Percentiles rank a stretch among this genome's conserved stretches.
Evolutionary conservation across 2,797 vertebrate species (phyloP).

Genomic region (Anableps anableps): DNA sequence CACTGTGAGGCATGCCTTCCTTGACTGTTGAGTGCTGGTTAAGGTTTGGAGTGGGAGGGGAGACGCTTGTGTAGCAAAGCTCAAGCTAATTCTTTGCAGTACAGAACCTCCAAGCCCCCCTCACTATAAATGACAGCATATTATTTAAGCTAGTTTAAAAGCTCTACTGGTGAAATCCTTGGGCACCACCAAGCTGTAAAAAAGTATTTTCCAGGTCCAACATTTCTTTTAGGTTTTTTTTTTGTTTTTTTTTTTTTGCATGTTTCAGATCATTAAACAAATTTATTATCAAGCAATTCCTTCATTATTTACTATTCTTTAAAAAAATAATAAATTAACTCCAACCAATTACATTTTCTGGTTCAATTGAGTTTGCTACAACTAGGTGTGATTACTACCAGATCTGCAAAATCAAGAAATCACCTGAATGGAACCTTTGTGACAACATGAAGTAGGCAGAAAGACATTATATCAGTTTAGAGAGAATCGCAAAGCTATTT

Average conservation of each 20-base stretch:
- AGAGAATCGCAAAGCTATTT: not conserved
- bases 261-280: not conserved
- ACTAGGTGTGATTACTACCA: not conserved
- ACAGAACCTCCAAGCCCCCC: slow-evolving; percentile 4
- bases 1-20: slow-evolving; percentile 66
- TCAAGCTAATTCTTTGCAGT: slow-evolving; percentile 2
- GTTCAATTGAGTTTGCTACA: not conserved
- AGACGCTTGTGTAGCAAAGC: slow-evolving; percentile 17
- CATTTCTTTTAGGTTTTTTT: not conserved
- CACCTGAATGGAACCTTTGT: not conserved
- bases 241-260: not conserved
- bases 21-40: slow-evolving; percentile 50
- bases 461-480: not conserved
- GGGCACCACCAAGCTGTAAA: not conserved
- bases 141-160: slow-evolving; percentile 30
- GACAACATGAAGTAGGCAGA: not conserved
- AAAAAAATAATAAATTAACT: not conserved
- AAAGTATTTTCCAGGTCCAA: not conserved
- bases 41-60: slow-evolving; percentile 23
- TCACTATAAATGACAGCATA: slow-evolving; percentile 19
- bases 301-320: not conserved
- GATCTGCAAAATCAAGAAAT: not conserved
- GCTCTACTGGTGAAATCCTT: not conserved
- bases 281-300: not conserved
- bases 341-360: not conserved